These are phyloP conservation scores for Pantherophis alleghaniensis DNA, from an alignment of 2,797 vertebrate species.

Conservation along the genomic window DNA sequence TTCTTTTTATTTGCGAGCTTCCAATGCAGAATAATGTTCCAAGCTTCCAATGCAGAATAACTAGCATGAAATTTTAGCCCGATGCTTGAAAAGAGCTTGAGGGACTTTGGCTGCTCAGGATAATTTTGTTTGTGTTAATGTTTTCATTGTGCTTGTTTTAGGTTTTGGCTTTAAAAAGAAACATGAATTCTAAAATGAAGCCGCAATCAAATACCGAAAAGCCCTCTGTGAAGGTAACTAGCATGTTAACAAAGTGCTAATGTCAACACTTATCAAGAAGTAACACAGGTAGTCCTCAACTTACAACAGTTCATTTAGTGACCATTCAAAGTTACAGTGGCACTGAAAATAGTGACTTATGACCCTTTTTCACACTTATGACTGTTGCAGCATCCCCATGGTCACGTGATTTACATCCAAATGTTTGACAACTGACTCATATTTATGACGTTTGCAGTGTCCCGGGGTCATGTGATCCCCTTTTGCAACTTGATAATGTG, in stretches of 20 bases:
- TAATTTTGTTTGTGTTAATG: not conserved
- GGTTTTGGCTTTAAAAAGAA: conserved; percentile 11
- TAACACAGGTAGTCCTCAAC: not conserved
- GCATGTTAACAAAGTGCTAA: not conserved
- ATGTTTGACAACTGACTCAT: not conserved
- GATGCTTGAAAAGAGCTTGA: not conserved
- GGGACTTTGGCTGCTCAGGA: not conserved
- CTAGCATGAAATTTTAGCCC: not conserved
- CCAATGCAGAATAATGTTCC: not conserved
- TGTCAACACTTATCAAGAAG: too few relatives aligned
- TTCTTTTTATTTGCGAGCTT: not conserved
- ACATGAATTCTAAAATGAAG: conserved; percentile 78
- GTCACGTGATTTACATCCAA: not conserved
- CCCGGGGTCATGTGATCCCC: not conserved
- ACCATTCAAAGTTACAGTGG: not conserved
- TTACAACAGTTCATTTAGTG: too few relatives aligned
- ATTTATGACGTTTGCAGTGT: not conserved
- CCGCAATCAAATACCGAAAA: conserved; percentile 60
- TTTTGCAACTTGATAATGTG: not conserved
- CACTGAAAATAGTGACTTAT: not conserved
- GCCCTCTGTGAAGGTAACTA: conserved; percentile 80
- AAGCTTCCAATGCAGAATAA: not conserved
- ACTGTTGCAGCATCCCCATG: not conserved
- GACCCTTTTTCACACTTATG: too few relatives aligned
- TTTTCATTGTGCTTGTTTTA: not conserved